Evolutionary conservation across 2,797 vertebrate genomes (phyloP).

Genomic region (Sebastes vulpes): DNA sequence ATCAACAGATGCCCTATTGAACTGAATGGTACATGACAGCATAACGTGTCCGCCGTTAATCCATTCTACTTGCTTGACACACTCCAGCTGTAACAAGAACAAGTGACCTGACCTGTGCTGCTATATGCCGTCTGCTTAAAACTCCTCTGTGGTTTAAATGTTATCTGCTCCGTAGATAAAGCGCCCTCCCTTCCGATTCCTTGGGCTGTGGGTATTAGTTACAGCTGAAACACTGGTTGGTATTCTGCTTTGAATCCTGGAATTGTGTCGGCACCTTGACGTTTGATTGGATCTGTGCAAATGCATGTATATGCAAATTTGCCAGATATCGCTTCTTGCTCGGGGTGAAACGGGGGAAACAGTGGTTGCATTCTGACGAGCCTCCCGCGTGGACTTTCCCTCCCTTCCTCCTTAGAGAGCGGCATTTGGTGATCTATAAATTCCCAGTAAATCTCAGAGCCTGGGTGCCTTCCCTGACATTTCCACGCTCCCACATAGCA

Average conservation of each 20-base stretch:
- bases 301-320: slow-evolving; percentile 88
- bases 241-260: slow-evolving; percentile 79
- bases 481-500: slow-evolving; percentile 83
- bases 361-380: slow-evolving; percentile 80
- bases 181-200: slow-evolving; percentile 57
- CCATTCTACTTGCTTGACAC: slow-evolving; percentile 69
- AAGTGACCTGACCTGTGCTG: slow-evolving; percentile 69
- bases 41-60: slow-evolving; percentile 50
- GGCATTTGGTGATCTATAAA: slow-evolving; percentile 83
- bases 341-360: slow-evolving; percentile 80
- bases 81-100: slow-evolving; percentile 57
- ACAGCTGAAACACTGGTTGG: slow-evolving; percentile 77
- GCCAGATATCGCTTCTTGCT: slow-evolving; percentile 82
- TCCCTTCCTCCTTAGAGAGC: slow-evolving; percentile 70
- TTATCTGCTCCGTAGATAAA: slow-evolving; percentile 79
- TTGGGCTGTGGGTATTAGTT: slow-evolving; percentile 79
- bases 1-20: slow-evolving; percentile 48
- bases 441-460: slow-evolving; percentile 83
- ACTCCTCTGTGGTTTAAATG: slow-evolving; percentile 76
- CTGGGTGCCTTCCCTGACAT: slow-evolving; percentile 84
- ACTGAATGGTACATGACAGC: slow-evolving; percentile 46
- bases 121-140: slow-evolving; percentile 56
- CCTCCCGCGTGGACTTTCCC: slow-evolving; percentile 59
- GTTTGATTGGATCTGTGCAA: slow-evolving; percentile 87
- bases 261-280: slow-evolving; percentile 85